These are phyloP conservation scores for Gisinianus flammeolus DNA, from an alignment of 2,888 invertebrate genomes.

Conservation along the genomic window DNA sequence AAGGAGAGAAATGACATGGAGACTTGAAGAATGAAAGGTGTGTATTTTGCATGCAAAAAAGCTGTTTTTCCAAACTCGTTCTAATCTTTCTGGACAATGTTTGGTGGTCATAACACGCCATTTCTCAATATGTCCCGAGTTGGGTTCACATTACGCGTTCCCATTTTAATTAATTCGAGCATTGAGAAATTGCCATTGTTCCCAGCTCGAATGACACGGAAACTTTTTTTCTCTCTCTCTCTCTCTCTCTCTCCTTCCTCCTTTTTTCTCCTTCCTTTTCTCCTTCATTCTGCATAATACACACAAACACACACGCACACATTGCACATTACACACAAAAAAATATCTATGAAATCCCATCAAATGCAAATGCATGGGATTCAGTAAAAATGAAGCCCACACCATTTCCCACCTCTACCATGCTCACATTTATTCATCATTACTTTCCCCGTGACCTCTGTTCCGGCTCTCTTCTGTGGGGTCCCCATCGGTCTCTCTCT, in stretches of 20 bases:
- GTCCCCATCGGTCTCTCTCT: background rate
- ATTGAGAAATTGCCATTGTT: slow-evolving; percentile 51
- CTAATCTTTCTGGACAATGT: slow-evolving; percentile 33
- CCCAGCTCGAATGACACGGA: background rate
- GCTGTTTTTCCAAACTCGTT: slow-evolving; percentile 36
- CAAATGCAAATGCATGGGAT: background rate
- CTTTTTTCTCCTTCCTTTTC: background rate
- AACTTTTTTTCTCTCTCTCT: background rate
- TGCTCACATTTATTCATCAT: slow-evolving; percentile 20
- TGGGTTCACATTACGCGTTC: slow-evolving; percentile 45
- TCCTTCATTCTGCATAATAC: too few relatives aligned
- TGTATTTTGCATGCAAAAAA: slow-evolving; percentile 41
- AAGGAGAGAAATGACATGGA: slow-evolving; percentile 4
- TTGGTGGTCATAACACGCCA: slow-evolving; percentile 36
- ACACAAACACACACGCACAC: slow-evolving; percentile 11
- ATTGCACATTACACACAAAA: too few relatives aligned
- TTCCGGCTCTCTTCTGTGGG: slow-evolving; percentile 21
- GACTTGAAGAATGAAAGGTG: slow-evolving; percentile 31
- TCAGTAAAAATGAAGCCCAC: background rate
- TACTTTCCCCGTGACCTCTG: slow-evolving; percentile 33
- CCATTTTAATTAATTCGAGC: slow-evolving; percentile 56
- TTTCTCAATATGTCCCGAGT: slow-evolving; percentile 39
- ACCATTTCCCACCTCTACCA: slow-evolving; percentile 15
- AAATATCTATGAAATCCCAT: background rate
- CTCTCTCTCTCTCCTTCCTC: background rate